These are phyloP conservation scores for Hestina assimilis DNA, from an alignment of 1,140 invertebrate species.

Conservation along the genomic window DNA sequence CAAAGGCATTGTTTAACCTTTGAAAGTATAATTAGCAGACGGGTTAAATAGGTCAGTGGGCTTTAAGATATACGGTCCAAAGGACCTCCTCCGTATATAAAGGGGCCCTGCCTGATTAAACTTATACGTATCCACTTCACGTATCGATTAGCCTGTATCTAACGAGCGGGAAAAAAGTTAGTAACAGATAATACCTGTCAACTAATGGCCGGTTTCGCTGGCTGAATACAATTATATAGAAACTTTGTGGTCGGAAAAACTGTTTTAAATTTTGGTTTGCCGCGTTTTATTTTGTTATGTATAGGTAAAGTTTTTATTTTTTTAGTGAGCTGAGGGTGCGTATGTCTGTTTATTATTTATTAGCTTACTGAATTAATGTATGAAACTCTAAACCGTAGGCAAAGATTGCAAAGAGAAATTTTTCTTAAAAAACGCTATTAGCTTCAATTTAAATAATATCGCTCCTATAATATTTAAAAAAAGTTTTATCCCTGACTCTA, in stretches of 20 bases:
- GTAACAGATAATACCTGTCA: constrained; percentile 63
- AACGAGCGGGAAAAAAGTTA: constrained; percentile 48
- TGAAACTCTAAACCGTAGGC: no score
- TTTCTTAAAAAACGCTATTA: no score
- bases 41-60: constrained; percentile 44
- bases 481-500: not conserved
- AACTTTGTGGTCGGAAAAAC: constrained; percentile 17
- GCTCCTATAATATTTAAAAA: not conserved
- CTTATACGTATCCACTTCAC: constrained; percentile 52
- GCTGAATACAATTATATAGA: constrained; percentile 31
- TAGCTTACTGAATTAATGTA: no score
- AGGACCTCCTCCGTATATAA: constrained; percentile 48
- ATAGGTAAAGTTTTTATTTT: not conserved
- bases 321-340: constrained; percentile 12
- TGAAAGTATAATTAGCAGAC: constrained; percentile 3
- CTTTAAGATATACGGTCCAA: constrained; percentile 40
- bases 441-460: no score
- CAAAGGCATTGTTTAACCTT: not conserved
- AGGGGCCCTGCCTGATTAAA: constrained; percentile 56
- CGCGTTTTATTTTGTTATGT: not conserved
- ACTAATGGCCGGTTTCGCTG: constrained; percentile 55
- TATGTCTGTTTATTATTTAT: no score
- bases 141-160: constrained; percentile 67
- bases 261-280: not conserved
- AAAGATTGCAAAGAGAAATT: no score